phyloP scores from a whole-genome alignment of 2,797 vertebrate genomes.

The Toxotes lorentzi region DNA sequence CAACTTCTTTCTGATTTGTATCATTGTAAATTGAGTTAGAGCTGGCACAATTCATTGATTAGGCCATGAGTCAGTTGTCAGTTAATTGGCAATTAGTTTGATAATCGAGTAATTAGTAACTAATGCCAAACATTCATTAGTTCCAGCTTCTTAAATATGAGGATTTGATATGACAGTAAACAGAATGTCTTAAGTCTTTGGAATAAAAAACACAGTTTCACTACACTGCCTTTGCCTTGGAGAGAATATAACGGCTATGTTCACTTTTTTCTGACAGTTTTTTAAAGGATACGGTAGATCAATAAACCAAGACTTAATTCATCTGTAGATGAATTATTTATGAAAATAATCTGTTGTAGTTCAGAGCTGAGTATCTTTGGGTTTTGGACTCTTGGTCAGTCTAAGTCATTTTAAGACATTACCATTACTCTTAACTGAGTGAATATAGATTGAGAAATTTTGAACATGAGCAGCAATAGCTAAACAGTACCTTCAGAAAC shows the following conservation, averaged over 20 bases:
- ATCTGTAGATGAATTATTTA: background rate
- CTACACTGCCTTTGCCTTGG: background rate
- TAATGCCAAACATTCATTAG: background rate
- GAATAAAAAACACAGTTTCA: background rate
- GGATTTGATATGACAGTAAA: background rate
- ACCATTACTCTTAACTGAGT: background rate
- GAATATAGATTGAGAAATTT: constrained; percentile 17
- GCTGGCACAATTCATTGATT: background rate
- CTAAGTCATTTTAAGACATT: background rate
- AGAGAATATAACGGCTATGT: background rate
- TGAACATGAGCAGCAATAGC: constrained; percentile 3
- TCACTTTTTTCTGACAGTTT: background rate
- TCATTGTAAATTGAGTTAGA: background rate
- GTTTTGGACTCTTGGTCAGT: background rate
- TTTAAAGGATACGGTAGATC: background rate
- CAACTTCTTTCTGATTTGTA: background rate
- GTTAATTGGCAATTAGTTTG: background rate
- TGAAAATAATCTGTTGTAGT: background rate
- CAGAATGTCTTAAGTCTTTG: background rate
- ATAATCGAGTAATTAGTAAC: background rate
- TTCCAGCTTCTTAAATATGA: background rate
- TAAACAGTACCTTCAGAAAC: constrained; percentile 9
- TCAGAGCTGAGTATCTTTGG: background rate
- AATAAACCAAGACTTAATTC: background rate
- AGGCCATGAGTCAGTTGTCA: background rate